Evolutionary conservation across 2,113 vertebrate genomes (phyloP).

Genomic region (cat (Felis catus)): F.catus_Fca126_mat1.0 CM031413.1:85470001-85470500

Average conservation of each 20-base stretch:
- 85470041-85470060: background rate
- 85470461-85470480: background rate
- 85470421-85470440: background rate
- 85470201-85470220: background rate
- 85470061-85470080: background rate
- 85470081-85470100: background rate
- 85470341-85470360: constrained; percentile 30
- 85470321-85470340: background rate
- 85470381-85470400: background rate
- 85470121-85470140: background rate
- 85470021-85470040: background rate
- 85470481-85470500: background rate
- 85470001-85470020: background rate
- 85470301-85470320: background rate
- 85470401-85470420: background rate
- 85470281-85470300: background rate
- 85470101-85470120: background rate
- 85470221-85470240: background rate
- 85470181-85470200: background rate
- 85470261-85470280: background rate
- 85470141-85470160: background rate
- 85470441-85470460: background rate
- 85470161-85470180: background rate
- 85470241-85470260: background rate
- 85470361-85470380: background rate